phyloP scores from a whole-genome alignment of 2,797 vertebrate genomes.

The Microchirus variegatus region DNA sequence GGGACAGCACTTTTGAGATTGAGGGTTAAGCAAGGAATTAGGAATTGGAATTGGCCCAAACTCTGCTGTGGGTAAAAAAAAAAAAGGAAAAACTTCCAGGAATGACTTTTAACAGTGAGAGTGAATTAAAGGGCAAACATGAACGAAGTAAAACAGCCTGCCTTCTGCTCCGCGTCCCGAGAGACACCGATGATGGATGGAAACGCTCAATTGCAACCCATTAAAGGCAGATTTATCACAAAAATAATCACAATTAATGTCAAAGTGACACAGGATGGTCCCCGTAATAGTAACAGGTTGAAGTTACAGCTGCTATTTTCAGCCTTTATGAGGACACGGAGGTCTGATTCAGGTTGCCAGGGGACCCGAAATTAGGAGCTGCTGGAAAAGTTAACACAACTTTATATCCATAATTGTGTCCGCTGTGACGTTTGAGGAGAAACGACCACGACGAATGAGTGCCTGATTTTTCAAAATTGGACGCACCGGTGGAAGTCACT shows the following conservation, averaged over 20 bases:
- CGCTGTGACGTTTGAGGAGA: conserved; percentile 10
- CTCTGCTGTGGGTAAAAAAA: neutral
- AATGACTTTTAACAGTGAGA: conserved; percentile 10
- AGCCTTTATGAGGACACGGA: conserved; percentile 4
- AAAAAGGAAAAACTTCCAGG: neutral
- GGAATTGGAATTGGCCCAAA: too few relatives aligned
- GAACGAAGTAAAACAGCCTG: conserved; percentile 43
- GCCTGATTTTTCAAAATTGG: conserved; percentile 21
- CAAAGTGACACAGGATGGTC: conserved; percentile 5
- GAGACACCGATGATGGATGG: conserved; percentile 53
- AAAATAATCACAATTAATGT: conserved; percentile 31
- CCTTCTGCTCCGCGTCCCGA: conserved; percentile 29
- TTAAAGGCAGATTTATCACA: conserved; percentile 27
- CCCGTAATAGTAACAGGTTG: conserved; percentile 4
- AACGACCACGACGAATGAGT: conserved; percentile 3
- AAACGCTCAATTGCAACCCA: conserved; percentile 36
- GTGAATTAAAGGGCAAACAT: conserved; percentile 39
- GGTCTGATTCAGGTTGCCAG: conserved; percentile 10
- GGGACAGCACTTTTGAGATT: too few relatives aligned
- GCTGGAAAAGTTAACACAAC: neutral
- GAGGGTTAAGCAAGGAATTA: too few relatives aligned
- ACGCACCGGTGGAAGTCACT: conserved; percentile 38
- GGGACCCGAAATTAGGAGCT: conserved; percentile 5
- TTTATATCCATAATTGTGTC: neutral
- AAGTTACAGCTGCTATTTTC: neutral